Evolutionary conservation across 2,888 invertebrate genomes (phyloP).

Genomic region (Arrhopalites spinosus): DNA sequence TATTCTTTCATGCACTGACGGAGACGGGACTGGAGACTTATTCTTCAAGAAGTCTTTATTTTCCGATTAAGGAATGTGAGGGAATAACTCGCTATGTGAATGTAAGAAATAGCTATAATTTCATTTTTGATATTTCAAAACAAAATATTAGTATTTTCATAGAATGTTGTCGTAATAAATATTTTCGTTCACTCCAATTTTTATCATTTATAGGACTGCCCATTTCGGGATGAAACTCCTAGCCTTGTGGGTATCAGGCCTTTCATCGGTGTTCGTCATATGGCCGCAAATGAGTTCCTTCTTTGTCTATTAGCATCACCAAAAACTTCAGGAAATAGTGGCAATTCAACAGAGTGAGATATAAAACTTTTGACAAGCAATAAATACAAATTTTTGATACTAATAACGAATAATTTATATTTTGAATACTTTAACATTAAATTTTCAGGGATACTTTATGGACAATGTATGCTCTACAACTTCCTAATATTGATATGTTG

Average conservation of each 20-base stretch:
- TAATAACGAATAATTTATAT: neutral
- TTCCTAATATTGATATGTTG: constrained; percentile 69
- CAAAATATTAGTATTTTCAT: neutral
- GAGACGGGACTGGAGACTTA: constrained; percentile 78
- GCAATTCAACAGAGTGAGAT: constrained; percentile 2
- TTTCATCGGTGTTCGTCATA: constrained; percentile 66
- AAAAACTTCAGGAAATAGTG: neutral
- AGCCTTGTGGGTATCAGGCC: constrained; percentile 72
- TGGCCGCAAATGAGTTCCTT: constrained; percentile 50
- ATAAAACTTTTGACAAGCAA: neutral
- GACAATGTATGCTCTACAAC: constrained; percentile 74
- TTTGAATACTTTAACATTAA: neutral
- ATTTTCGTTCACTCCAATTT: neutral
- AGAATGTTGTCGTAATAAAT: too few relatives aligned
- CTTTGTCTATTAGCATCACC: constrained; percentile 51
- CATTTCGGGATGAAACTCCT: constrained; percentile 66
- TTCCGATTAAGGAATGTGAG: constrained; percentile 64
- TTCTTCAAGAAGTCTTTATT: constrained; percentile 70
- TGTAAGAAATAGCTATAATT: constrained; percentile 57
- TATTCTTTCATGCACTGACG: constrained; percentile 71
- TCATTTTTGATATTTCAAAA: too few relatives aligned
- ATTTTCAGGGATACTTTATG: constrained; percentile 60
- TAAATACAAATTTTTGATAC: neutral
- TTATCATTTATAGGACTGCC: constrained; percentile 62
- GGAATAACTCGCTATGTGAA: constrained; percentile 61